Conservation (phyloP, 1,140 invertebrate genomes). For the Zophobas atratus region DNA sequence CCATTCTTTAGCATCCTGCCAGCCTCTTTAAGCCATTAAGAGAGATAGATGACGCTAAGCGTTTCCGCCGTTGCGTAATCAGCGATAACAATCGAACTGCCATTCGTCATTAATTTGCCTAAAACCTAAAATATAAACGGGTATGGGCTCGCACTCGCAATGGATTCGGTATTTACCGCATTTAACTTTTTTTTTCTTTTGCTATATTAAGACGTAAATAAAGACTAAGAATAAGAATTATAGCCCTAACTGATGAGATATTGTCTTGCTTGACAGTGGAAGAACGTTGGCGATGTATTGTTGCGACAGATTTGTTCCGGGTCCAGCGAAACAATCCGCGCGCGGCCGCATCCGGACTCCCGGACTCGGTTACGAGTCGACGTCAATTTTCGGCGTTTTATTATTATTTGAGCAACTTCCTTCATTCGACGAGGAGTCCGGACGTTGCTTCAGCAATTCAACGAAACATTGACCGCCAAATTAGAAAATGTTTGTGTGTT, state of each 20-base stretch:
- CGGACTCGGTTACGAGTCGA: conserved; percentile 47
- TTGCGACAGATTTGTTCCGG: conserved; percentile 42
- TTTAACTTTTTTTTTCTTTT: conserved; percentile 20
- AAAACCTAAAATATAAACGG: conserved; percentile 48
- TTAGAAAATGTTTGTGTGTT: too few species aligned
- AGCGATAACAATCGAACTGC: conserved; percentile 44
- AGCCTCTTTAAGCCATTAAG: conserved; percentile 57
- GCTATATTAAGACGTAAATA: conserved; percentile 50
- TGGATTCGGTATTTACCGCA: conserved; percentile 45
- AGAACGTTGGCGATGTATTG: conserved; percentile 53
- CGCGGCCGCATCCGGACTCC: conserved; percentile 38
- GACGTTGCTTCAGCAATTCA: conserved; percentile 31
- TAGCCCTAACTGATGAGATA: conserved; percentile 56
- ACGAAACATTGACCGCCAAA: background rate
- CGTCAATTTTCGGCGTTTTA: conserved; percentile 47
- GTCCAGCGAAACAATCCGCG: conserved; percentile 21
- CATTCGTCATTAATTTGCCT: conserved; percentile 44
- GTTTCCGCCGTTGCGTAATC: conserved; percentile 47
- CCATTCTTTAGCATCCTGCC: conserved; percentile 34
- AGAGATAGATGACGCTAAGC: conserved; percentile 63
- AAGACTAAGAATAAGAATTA: conserved; percentile 51
- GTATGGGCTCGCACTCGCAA: conserved; percentile 47
- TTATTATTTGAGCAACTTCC: conserved; percentile 61
- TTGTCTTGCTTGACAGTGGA: conserved; percentile 58
- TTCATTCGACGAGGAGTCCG: conserved; percentile 43